phyloP scores from a whole-genome alignment of 2,888 invertebrate species.

The Phengaris arion region DNA sequence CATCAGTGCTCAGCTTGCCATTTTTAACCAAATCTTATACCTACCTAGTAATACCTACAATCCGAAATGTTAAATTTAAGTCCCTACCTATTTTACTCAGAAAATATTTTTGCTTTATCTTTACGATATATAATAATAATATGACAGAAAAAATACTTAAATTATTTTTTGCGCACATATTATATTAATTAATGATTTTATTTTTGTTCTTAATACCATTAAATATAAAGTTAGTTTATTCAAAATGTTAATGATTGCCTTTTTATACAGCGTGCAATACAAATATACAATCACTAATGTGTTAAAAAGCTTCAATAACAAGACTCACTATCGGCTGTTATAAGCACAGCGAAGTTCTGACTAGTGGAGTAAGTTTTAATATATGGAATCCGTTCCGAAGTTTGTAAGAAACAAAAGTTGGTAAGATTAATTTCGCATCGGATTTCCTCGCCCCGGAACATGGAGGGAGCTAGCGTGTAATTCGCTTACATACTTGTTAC shows the following conservation, averaged over 20 bases:
- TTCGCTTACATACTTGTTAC: conserved; percentile 22
- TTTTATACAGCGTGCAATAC: neutral
- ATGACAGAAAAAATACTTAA: too few relatives aligned
- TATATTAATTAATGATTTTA: too few relatives aligned
- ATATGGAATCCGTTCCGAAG: conserved; percentile 30
- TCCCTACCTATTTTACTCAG: too few relatives aligned
- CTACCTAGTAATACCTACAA: too few relatives aligned
- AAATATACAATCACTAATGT: neutral
- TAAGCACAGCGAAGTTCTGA: conserved; percentile 21
- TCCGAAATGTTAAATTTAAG: too few relatives aligned
- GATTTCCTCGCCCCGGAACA: conserved; percentile 28
- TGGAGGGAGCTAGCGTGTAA: conserved; percentile 19
- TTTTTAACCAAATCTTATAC: neutral
- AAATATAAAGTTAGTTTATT: neutral
- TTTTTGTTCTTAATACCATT: too few relatives aligned
- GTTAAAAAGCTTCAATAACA: neutral
- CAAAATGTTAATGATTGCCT: neutral
- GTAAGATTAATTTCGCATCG: conserved; percentile 30
- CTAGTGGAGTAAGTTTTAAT: conserved; percentile 29
- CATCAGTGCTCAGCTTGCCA: neutral
- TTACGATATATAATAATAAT: too few relatives aligned
- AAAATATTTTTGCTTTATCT: too few relatives aligned
- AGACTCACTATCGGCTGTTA: conserved; percentile 28
- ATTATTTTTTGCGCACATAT: too few relatives aligned
- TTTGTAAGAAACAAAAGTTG: conserved; percentile 34